These are phyloP conservation scores for Equus przewalskii DNA, from an alignment of 2,113 vertebrate species.

Conservation along the genomic window DNA sequence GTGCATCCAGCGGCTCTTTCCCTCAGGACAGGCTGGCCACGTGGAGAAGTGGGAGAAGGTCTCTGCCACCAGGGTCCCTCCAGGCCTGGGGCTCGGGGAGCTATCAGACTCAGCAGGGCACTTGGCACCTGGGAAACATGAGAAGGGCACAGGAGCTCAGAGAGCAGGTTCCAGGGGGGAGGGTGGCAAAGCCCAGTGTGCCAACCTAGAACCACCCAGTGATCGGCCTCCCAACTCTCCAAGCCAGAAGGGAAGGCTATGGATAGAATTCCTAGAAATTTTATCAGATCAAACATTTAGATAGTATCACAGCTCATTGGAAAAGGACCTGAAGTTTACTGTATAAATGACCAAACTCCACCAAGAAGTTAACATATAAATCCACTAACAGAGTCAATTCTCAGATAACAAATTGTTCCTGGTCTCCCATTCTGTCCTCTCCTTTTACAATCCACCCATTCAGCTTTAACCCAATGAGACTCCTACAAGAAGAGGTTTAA, in stretches of 20 bases:
- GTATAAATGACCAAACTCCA: background rate
- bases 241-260: background rate
- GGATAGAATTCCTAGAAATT: background rate
- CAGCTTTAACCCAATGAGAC: rapidly evolving
- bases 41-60: background rate
- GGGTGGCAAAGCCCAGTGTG: rapidly evolving
- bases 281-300: background rate
- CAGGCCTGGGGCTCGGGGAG: no score
- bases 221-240: background rate
- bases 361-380: background rate
- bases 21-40: background rate
- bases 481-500: background rate
- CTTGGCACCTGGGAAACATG: background rate
- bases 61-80: background rate
- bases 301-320: rapidly evolving
- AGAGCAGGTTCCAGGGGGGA: background rate
- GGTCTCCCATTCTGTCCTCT: background rate
- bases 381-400: background rate
- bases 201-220: background rate
- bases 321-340: background rate
- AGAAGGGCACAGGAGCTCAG: background rate
- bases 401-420: background rate
- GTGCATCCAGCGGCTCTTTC: background rate
- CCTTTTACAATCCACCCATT: background rate
- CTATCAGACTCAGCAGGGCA: background rate